Percentiles rank a stretch among this genome's conserved stretches.
These are phyloP conservation scores for Lerema accius DNA, from an alignment of 1,140 invertebrate species.

Conservation along the genomic window DNA sequence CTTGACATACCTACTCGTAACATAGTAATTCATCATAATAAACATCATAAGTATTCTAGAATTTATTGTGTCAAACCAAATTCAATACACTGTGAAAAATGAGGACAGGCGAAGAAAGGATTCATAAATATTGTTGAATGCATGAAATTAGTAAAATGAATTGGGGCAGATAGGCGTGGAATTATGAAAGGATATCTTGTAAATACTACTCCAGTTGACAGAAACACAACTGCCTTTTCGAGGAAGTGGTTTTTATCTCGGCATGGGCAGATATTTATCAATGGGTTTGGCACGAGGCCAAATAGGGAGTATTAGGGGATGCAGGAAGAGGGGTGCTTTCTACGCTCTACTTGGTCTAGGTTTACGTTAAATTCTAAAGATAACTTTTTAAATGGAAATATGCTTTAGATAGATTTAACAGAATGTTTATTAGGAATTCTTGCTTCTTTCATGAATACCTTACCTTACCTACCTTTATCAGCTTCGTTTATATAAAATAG, in stretches of 20 bases:
- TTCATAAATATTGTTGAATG: not conserved
- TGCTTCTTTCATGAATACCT: too few species aligned
- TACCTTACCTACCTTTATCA: too few species aligned
- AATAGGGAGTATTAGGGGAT: constrained; percentile 47
- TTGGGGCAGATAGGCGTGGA: not conserved
- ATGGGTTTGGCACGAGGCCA: constrained; percentile 61
- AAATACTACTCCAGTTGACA: constrained; percentile 34
- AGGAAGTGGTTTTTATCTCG: constrained; percentile 56
- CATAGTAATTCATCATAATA: too few species aligned
- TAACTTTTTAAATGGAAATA: constrained; percentile 23
- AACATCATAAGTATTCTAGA: too few species aligned
- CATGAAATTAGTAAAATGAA: not conserved
- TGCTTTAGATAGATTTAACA: constrained; percentile 13
- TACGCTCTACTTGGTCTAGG: constrained; percentile 34
- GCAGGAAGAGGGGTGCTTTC: constrained; percentile 34
- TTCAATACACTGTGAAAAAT: too few species aligned
- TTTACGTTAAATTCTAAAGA: constrained; percentile 37
- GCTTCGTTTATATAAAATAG: too few species aligned
- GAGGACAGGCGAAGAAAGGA: not conserved
- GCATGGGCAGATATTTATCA: constrained; percentile 60
- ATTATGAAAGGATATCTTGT: constrained; percentile 15
- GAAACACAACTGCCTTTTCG: constrained; percentile 42
- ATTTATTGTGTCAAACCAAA: too few species aligned
- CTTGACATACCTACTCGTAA: too few species aligned
- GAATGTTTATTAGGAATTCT: too few species aligned